Evolutionary conservation across 2,888 invertebrate genomes (phyloP).

Genomic region (Ypsolopha sequella): DNA sequence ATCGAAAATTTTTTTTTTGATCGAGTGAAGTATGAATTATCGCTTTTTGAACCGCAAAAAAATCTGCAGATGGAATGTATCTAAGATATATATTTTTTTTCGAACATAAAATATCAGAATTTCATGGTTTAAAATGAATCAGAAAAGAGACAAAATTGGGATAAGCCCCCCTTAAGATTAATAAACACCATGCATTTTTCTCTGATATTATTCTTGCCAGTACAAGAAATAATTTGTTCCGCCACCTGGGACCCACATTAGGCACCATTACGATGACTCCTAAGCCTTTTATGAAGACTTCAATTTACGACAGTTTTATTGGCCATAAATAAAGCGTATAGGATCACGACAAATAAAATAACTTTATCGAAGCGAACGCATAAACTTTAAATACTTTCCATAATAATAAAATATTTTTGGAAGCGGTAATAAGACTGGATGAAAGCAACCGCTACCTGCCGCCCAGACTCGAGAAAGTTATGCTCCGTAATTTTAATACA

Average conservation of each 20-base stretch:
- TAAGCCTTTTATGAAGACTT: constrained; percentile 54
- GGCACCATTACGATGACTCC: constrained; percentile 38
- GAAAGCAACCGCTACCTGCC: constrained; percentile 63
- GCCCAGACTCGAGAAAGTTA: constrained; percentile 36
- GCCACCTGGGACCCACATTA: constrained; percentile 45
- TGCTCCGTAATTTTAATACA: constrained; percentile 11
- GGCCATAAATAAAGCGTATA: constrained; percentile 53
- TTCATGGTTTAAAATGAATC: too few relatives aligned
- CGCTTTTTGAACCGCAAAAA: too few relatives aligned
- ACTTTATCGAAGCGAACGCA: constrained; percentile 50
- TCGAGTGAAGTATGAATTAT: too few relatives aligned
- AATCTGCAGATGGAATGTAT: too few relatives aligned
- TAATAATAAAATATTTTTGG: constrained; percentile 65
- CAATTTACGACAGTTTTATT: constrained; percentile 62
- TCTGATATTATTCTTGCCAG: neutral
- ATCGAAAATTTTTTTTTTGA: too few relatives aligned
- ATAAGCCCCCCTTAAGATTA: too few relatives aligned
- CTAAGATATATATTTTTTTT: too few relatives aligned
- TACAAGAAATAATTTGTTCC: constrained; percentile 32
- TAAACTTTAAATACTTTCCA: constrained; percentile 59
- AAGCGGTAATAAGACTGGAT: constrained; percentile 58
- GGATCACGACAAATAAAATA: constrained; percentile 56
- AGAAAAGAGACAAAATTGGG: too few relatives aligned
- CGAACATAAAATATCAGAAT: too few relatives aligned
- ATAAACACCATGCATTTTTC: too few relatives aligned